Conservation (phyloP, 2,797 vertebrate species). For the Lepus townsendii region DNA sequence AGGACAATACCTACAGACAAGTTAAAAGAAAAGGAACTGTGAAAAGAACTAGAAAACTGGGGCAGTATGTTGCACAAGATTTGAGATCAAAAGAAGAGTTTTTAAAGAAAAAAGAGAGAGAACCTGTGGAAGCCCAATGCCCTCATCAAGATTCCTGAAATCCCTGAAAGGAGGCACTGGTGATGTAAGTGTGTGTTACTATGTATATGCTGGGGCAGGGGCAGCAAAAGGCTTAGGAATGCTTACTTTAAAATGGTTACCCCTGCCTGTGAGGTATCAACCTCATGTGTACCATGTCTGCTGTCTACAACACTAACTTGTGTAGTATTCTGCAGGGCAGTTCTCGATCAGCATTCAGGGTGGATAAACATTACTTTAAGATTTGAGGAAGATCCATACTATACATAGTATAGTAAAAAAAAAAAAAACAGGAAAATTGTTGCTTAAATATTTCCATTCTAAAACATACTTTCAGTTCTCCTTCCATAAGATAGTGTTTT, state of each 20-base stretch:
- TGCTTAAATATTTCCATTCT: background rate
- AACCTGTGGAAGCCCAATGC: background rate
- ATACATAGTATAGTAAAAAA: background rate
- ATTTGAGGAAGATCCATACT: background rate
- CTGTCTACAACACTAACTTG: fast-evolving
- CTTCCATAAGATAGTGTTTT: background rate
- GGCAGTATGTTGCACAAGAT: background rate
- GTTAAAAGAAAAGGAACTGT: background rate
- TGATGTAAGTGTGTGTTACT: fast-evolving
- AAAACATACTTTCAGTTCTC: background rate
- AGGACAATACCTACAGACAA: background rate
- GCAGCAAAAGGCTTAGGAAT: background rate
- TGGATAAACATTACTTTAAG: background rate
- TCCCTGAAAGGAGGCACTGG: background rate
- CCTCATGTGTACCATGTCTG: background rate
- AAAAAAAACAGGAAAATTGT: background rate
- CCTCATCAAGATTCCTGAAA: background rate
- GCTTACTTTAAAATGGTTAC: background rate
- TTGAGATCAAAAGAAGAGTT: background rate
- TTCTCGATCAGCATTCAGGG: background rate
- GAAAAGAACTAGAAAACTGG: background rate
- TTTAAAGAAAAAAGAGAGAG: background rate
- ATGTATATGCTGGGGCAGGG: no score
- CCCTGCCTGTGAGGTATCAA: background rate
- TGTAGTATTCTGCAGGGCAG: fast-evolving